Evolutionary conservation across 1,140 invertebrate species (phyloP), one percentile per base, ranked within the genome.

Genomic region (Solen grandis): DNA sequence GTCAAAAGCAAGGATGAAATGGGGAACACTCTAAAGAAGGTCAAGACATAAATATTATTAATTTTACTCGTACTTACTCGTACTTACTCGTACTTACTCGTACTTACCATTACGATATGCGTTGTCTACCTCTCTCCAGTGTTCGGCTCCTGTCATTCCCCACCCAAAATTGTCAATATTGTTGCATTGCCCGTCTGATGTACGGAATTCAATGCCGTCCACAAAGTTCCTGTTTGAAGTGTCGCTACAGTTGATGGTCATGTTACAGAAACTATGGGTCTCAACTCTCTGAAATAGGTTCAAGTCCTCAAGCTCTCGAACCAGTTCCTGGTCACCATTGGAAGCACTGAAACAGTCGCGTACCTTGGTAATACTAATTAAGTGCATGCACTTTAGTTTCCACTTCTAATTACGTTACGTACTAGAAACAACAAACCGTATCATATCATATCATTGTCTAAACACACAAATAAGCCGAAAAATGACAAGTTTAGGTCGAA

Each of bases 71-170:
- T 19, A 60, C 22, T 1, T 16, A 27, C 22, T 14, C 19, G 16
- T 60, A 60, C 13, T 27, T 19, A 60, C 1, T 25, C 52, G 27
- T 22, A 22, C 27, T 66, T 22, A 62, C 27, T 1, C 8, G 4
- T 59, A 73, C 54, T n/a, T 73, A 73, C 69, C 50, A 16, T 73
- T 60, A 8, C 41, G 31, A 27, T 73, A 73, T 2, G 69, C 69
- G n/a, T 73, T 25, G 29, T 31, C 38, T 25, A 73, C 16, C 29
- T 59, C 1, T 38, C 69, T n/a, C 5, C 29, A 0, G 29, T 73
- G 69, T 41, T 73, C 54, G 29, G 60, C 55, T 14, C 69, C 55
- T 8, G 69, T 57, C 19, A 36, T 36, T 8, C 69, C 69, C 69
- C 69, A 73, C 1, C 22, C 41, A 41, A 59, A 73, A 29, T 59